These are phyloP conservation scores for Tipula vernalis DNA, from an alignment of 2,888 invertebrate species.

Conservation along the genomic window DNA sequence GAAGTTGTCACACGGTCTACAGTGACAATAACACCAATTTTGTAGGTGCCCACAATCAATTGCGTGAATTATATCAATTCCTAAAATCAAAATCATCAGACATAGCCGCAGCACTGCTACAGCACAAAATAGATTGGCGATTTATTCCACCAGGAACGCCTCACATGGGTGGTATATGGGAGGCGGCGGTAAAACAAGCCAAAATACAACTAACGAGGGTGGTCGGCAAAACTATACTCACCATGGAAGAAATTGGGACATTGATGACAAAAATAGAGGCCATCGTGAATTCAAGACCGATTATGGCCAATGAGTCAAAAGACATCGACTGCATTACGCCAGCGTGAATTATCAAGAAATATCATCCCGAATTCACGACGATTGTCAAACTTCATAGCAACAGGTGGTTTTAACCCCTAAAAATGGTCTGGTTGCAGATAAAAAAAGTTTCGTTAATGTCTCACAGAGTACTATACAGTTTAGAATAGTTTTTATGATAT, in stretches of 20 bases:
- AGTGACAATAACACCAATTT: not conserved
- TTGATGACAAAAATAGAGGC: too few relatives aligned
- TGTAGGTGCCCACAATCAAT: not conserved
- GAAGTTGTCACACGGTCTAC: not conserved
- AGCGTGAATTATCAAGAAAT: too few relatives aligned
- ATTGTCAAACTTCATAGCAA: too few relatives aligned
- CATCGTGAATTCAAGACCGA: too few relatives aligned
- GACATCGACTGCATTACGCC: too few relatives aligned
- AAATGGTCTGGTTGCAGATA: too few relatives aligned
- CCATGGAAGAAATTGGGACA: not conserved
- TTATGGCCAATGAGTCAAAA: too few relatives aligned
- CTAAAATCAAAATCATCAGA: not conserved
- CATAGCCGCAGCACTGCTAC: not conserved
- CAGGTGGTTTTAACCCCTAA: too few relatives aligned
- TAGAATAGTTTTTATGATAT: too few relatives aligned
- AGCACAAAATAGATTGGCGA: not conserved
- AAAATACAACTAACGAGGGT: not conserved
- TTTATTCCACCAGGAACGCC: not conserved
- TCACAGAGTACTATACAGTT: too few relatives aligned
- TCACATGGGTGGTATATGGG: not conserved
- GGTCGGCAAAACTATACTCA: not conserved
- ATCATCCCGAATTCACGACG: too few relatives aligned
- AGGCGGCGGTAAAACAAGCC: not conserved
- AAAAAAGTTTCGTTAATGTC: too few relatives aligned
- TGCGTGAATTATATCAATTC: not conserved